Percentiles rank a stretch among this genome's conserved stretches.
phyloP scores from a whole-genome alignment of 2,797 vertebrate species.

The Leptatherina wallacei region DNA sequence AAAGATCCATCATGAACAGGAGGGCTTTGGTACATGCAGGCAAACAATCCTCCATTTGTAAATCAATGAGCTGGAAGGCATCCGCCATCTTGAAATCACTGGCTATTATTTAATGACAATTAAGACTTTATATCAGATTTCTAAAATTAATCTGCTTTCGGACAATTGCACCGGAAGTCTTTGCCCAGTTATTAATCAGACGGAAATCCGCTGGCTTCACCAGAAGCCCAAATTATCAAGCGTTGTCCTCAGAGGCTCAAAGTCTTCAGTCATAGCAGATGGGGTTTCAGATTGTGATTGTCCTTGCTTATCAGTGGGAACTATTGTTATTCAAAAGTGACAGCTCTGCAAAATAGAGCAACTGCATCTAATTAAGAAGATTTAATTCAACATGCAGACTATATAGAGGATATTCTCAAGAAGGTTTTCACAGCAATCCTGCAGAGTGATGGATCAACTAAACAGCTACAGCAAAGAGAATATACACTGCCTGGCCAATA shows the following conservation, averaged over 20 bases:
- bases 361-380: too few species aligned
- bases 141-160: neutral
- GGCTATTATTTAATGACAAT: neutral
- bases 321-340: too few species aligned
- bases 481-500: too few species aligned
- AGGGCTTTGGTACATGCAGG: too few species aligned
- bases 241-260: neutral
- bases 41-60: neutral
- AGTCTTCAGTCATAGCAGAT: neutral
- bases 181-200: neutral
- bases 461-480: too few species aligned
- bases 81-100: neutral
- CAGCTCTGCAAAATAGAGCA: too few species aligned
- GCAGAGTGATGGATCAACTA: too few species aligned
- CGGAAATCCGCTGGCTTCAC: neutral
- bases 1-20: too few species aligned
- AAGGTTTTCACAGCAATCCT: too few species aligned
- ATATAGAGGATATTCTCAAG: too few species aligned
- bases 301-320: too few species aligned
- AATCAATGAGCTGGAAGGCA: neutral
- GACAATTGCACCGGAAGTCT: neutral
- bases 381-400: too few species aligned
- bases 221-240: neutral
- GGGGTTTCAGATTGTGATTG: neutral
- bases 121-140: neutral